Percentiles rank a stretch among this genome's conserved stretches.
Conservation (phyloP, 2,888 invertebrate genomes). For the Erebia ligea region DNA sequence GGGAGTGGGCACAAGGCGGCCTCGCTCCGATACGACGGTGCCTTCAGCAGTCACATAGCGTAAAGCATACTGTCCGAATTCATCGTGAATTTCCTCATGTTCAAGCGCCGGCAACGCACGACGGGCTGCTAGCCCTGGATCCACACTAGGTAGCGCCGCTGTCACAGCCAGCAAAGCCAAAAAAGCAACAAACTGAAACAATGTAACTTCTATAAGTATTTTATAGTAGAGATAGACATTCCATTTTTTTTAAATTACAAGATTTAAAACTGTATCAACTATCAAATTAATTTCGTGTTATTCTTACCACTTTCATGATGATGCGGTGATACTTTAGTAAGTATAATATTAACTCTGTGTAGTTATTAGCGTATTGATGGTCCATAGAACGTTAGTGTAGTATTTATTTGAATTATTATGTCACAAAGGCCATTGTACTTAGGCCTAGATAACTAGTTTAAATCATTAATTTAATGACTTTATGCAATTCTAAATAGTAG, state of each 20-base stretch:
- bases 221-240: background rate
- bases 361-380: background rate
- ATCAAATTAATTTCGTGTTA: background rate
- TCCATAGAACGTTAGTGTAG: background rate
- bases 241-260: background rate
- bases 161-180: constrained; percentile 48
- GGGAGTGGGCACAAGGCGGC: constrained; percentile 51
- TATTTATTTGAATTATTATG: background rate
- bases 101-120: constrained; percentile 46
- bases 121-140: constrained; percentile 21
- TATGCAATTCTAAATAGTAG: background rate
- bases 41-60: constrained; percentile 62
- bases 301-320: constrained; percentile 5
- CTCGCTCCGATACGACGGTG: constrained; percentile 54
- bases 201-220: background rate
- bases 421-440: background rate
- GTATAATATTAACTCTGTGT: background rate
- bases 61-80: constrained; percentile 55
- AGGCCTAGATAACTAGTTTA: background rate
- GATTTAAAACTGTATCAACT: background rate
- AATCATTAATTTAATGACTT: background rate
- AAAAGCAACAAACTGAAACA: constrained; percentile 46
- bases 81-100: constrained; percentile 58
- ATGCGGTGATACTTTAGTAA: background rate
- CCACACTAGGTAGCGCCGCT: constrained; percentile 45